Base-by-base conservation (phyloP, 2,113 vertebrate species). In the Hippocampus zosterae region DNA sequence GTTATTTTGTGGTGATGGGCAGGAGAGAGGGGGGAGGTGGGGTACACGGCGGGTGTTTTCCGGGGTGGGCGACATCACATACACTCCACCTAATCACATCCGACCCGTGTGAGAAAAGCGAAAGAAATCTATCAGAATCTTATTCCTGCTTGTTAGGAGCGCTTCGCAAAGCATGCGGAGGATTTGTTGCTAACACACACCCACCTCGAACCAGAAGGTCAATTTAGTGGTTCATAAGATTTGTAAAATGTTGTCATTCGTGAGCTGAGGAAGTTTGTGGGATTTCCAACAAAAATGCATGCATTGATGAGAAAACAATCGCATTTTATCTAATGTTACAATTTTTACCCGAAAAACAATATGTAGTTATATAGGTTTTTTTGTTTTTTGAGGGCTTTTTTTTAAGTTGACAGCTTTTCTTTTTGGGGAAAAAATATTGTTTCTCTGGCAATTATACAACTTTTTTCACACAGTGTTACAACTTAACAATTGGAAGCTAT, bases 21-120 rank as follows among this genome's bases (percentile, higher is more conserved):
- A 21, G 1, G 19, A 18, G 48, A n/a, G 23, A 71, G 23, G 23
- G 46, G 33, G 25, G 40, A 8, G 50, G 53, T 16, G 2, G 42
- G 52, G 52, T 16, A 6, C 0, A 50, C 5, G 18, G 48, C 5
- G 48, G 48, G 48, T 50, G 48, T 50, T 50, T 16, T 3, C 46
- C 5, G 25, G 64, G 41, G 16, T 48, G 64, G 70, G 33, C 46
- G 59, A 56, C 63, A 61, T 79, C 67, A 73, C 59, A 69, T 57
- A 65, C 67, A 68, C 82, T 65, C 77, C 73, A 68, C 63, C 73
- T 81, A 72, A 86, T 81, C 77, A 72, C 65, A 69, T 71, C 73
- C 78, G 84, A 75, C 78, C 76, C 76, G 50, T 76, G 66, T n/a
- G 55, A 68, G 72, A 60, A 33, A n/a, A 75, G 59, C 56, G 60